Percentiles rank a stretch among this genome's conserved stretches.
Evolutionary conservation across 2,797 vertebrate species (phyloP).

Genomic region (Myoxocephalus aenaeus): DNA sequence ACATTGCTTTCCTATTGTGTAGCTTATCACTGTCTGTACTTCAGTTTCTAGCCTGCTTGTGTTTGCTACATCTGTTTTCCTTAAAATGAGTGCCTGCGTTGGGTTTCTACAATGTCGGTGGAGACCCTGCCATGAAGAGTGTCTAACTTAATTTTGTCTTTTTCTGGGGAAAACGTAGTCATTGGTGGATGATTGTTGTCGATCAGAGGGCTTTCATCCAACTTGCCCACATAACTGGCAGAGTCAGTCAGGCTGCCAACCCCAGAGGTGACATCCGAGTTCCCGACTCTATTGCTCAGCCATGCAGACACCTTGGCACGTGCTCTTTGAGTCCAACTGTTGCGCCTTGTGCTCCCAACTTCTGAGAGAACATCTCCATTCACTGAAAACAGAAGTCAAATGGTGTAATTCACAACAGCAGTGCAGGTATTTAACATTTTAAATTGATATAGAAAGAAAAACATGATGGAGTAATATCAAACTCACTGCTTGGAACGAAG

Average conservation of each 20-base stretch:
- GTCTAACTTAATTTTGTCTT: background rate
- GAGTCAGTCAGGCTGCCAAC: conserved; percentile 18
- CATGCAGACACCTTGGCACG: conserved; percentile 45
- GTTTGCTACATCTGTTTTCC: background rate
- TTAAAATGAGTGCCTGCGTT: conserved; percentile 22
- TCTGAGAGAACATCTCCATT: conserved; percentile 40
- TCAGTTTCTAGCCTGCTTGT: background rate
- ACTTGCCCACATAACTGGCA: conserved; percentile 1
- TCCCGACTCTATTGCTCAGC: conserved; percentile 2
- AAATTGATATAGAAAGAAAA: background rate
- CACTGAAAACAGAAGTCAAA: conserved; percentile 53
- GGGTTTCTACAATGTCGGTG: background rate
- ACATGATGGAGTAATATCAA: no score
- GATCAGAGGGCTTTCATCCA: background rate
- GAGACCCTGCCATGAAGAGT: background rate
- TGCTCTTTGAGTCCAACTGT: no score
- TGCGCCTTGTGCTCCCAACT: no score
- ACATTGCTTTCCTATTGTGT: no score
- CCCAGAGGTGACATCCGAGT: conserved; percentile 20
- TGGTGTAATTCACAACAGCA: background rate
- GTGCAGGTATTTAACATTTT: background rate
- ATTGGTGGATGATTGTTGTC: no score
- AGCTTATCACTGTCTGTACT: background rate
- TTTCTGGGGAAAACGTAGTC: background rate
- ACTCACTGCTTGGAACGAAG: no score